Evolutionary conservation across 1,140 invertebrate genomes (phyloP).

Genomic region (Ostrea edulis): DNA sequence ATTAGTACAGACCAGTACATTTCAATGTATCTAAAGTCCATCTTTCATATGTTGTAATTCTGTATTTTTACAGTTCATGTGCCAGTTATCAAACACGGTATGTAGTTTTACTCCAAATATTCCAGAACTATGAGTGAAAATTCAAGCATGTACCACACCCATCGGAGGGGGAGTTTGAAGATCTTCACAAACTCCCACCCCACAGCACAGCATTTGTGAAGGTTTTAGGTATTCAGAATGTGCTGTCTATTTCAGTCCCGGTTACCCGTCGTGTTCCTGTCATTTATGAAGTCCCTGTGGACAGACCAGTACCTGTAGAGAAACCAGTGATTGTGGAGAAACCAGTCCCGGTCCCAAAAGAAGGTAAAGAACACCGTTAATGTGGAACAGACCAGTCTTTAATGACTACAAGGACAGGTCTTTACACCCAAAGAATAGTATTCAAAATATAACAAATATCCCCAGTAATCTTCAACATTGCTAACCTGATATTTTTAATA

Average conservation of each 20-base stretch:
- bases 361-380: background rate
- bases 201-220: no score
- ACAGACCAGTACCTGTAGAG: conserved; percentile 1
- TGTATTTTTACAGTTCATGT: conserved; percentile 1
- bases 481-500: no score
- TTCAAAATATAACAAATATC: no score
- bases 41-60: background rate
- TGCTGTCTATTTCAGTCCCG: background rate
- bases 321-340: background rate
- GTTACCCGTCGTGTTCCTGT: background rate
- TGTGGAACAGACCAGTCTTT: no score
- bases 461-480: no score
- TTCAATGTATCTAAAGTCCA: background rate
- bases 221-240: no score
- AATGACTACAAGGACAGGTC: no score
- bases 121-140: no score
- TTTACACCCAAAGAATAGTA: no score
- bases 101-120: background rate
- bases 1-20: background rate
- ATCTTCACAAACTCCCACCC: no score
- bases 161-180: no score
- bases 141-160: no score
- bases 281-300: conserved; percentile 7
- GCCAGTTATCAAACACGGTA: conserved; percentile 5
- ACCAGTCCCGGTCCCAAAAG: background rate